Evolutionary conservation across 2,113 vertebrate species (phyloP).

Genomic region (Oenanthe melanoleuca): DNA sequence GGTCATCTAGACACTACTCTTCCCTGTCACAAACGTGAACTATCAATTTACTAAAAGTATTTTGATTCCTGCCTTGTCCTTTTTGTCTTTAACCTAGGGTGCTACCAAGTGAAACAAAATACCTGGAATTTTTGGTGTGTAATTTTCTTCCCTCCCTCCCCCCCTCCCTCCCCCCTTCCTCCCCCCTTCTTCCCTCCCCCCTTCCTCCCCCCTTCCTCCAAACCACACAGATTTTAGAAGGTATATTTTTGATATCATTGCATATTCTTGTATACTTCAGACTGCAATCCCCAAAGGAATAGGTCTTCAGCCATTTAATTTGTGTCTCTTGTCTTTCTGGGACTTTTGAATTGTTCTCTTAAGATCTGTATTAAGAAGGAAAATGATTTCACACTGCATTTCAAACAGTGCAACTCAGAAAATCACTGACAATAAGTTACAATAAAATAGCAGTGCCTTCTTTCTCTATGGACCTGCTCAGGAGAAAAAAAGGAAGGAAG

Average conservation of each 20-base stretch:
- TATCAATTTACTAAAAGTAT: background rate
- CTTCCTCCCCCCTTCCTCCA: fast-evolving
- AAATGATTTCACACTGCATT: background rate
- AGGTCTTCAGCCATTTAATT: background rate
- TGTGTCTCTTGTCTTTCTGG: background rate
- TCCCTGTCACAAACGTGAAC: background rate
- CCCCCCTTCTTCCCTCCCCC: background rate
- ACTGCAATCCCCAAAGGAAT: background rate
- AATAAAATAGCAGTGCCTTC: background rate
- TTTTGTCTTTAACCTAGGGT: background rate
- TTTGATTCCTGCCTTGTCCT: background rate
- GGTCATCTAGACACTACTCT: background rate
- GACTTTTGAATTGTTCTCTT: background rate
- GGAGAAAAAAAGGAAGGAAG: background rate
- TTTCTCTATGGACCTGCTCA: background rate
- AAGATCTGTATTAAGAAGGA: background rate
- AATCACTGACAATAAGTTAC: background rate
- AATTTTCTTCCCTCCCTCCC: background rate
- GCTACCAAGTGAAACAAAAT: background rate
- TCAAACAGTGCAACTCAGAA: background rate
- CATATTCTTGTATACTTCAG: background rate
- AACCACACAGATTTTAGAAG: background rate
- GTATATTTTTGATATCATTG: background rate
- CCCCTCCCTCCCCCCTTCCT: fast-evolving
- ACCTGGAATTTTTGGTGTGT: background rate